A percentile compares a stretch with the other conserved stretches of the same genome.
These are phyloP conservation scores for Oppia nitens DNA, from an alignment of 1,140 invertebrate genomes.

Conservation along the genomic window DNA sequence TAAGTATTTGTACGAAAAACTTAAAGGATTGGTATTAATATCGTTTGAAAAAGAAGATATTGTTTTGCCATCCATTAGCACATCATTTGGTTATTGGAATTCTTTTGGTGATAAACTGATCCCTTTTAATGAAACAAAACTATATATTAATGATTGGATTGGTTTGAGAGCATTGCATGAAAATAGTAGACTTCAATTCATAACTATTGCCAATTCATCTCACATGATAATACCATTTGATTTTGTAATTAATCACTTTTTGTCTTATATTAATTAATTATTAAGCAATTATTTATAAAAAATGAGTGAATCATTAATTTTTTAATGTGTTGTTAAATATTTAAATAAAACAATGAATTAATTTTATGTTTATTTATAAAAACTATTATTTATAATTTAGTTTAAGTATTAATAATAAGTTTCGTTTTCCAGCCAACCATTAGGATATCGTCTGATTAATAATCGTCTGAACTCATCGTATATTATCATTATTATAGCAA, in stretches of 20 bases:
- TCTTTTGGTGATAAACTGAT: background rate
- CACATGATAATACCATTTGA: background rate
- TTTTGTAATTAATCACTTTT: background rate
- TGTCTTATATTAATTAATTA: background rate
- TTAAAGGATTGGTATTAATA: background rate
- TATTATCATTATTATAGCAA: conserved; percentile 88
- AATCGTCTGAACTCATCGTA: conserved; percentile 93
- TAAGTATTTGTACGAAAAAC: background rate
- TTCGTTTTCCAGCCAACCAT: conserved; percentile 94
- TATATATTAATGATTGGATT: background rate
- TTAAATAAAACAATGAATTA: too few species aligned
- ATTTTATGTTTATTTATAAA: too few species aligned
- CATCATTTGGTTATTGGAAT: background rate
- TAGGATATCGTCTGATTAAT: conserved; percentile 85
- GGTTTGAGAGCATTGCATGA: background rate
- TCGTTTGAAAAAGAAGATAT: background rate
- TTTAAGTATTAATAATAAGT: conserved; percentile 95
- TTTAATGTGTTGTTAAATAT: too few species aligned
- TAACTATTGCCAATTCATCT: background rate
- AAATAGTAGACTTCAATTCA: background rate
- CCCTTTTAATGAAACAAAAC: background rate
- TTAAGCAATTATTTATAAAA: too few species aligned
- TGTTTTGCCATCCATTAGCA: background rate
- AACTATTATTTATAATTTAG: too few species aligned
- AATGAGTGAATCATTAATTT: too few species aligned